Percentiles rank a stretch among this genome's conserved stretches.
These are phyloP conservation scores for Trachelus tabidus DNA, from an alignment of 2,888 invertebrate genomes.

Conservation along the genomic window DNA sequence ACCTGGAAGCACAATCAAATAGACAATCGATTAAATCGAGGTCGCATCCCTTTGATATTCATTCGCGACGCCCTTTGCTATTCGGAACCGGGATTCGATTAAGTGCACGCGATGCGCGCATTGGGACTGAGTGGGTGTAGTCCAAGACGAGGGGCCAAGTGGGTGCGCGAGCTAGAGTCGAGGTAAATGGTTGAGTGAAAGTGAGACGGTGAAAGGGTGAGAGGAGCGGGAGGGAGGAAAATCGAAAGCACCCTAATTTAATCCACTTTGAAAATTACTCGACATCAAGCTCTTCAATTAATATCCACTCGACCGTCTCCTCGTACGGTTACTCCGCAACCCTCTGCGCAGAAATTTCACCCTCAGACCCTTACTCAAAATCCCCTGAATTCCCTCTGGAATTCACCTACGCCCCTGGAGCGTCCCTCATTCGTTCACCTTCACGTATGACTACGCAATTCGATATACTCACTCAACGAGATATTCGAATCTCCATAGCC, in stretches of 20 bases:
- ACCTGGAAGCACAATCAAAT: conserved; percentile 68
- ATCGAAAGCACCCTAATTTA: not conserved
- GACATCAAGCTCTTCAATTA: not conserved
- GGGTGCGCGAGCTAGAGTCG: not conserved
- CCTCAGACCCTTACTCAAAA: not conserved
- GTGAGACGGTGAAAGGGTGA: not conserved
- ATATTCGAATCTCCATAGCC: conserved; percentile 27
- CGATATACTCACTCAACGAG: conserved; percentile 37
- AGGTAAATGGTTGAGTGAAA: not conserved
- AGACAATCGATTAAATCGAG: not conserved
- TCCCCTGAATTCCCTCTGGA: not conserved
- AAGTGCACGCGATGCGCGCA: not conserved
- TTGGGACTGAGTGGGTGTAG: not conserved
- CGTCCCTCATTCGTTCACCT: conserved; percentile 47
- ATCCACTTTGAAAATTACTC: not conserved
- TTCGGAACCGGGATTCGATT: not conserved
- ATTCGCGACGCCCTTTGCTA: not conserved
- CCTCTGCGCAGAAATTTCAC: not conserved
- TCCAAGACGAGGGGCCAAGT: not conserved
- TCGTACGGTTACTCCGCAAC: not conserved
- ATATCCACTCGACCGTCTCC: not conserved
- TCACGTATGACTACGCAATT: conserved; percentile 61
- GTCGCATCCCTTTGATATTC: not conserved
- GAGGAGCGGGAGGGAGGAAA: not conserved
- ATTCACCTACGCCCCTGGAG: not conserved